A percentile compares a stretch with the other conserved stretches of the same genome.
Conservation (phyloP, 92 coral and sea anemone genomes). For the Palythoa caribaeorum region DNA sequence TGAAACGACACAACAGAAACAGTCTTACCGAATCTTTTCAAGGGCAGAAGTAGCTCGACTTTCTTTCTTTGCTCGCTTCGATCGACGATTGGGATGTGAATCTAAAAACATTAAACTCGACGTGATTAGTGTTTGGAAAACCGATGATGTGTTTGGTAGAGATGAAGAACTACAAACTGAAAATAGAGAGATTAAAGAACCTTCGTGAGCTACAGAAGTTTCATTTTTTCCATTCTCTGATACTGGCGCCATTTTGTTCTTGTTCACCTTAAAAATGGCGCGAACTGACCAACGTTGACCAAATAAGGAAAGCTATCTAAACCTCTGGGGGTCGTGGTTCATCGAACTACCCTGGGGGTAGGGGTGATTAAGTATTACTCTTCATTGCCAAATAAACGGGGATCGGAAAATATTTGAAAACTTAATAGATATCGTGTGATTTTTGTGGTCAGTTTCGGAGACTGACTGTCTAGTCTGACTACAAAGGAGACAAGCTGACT, state of each 20-base stretch:
- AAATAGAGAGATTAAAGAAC: conserved; percentile 41
- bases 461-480: too few relatives aligned
- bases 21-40: conserved; percentile 88
- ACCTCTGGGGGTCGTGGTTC: conserved; percentile 19
- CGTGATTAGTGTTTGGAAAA: background rate
- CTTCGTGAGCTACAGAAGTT: conserved; percentile 74
- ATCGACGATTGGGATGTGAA: conserved; percentile 79
- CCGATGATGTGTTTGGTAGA: background rate
- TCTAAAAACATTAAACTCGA: conserved; percentile 50
- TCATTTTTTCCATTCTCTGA: conserved; percentile 61
- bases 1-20: background rate
- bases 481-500: too few relatives aligned
- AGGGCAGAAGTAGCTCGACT: conserved; percentile 88
- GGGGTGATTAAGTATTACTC: background rate
- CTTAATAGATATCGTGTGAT: too few relatives aligned
- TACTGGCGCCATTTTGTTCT: conserved; percentile 96
- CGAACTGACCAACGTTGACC: conserved; percentile 66
- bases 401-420: too few relatives aligned
- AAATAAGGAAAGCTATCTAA: background rate
- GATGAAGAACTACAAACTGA: background rate
- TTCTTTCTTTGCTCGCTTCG: conserved; percentile 85
- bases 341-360: background rate
- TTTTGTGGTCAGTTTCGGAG: too few relatives aligned
- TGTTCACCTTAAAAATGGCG: conserved; percentile 91
- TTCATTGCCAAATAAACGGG: too few relatives aligned